Evolutionary conservation across 2,113 vertebrate genomes (phyloP), one percentile per base, ranked within the genome.

Genomic region (Athene noctua): DNA sequence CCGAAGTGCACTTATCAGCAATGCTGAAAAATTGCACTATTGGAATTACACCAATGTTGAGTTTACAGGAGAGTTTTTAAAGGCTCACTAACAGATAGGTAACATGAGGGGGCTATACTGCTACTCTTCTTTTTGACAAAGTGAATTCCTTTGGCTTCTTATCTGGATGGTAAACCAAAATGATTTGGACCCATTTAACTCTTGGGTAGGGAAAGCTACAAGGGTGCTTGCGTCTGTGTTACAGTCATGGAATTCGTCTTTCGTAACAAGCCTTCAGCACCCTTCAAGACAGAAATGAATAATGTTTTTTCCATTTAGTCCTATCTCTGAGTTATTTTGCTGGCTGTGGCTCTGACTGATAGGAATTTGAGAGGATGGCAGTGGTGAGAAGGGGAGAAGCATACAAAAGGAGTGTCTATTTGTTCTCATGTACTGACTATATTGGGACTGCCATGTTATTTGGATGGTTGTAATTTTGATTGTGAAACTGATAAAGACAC

Each of bases 161-260:
- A 10, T 34, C 27, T 68, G 17, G 12, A 27, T 79, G 40, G 62
- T 72, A 86, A 86, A 78, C 5, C 13, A 70, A 74, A 81, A 85
- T 0, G 1, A 7, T 73, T 85, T 73, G 52, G 62, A 40, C 1
- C 2, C 0, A 0, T 13, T 54, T 71, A 87, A 23, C 9, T 68
- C 61, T 52, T 85, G 49, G 13, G 13, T 5, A 1, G 34, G 13
- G 80, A 82, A 34, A 66, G 10, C 26, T 38, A 54, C 25, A 44
- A 54, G 44, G 12, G 34, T n/a, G 13, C 17, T 59, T 70, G 25
- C 1, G 1, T 9, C 23, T 80, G 14, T 34, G 40, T 49, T 80
- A 91, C 15, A 72, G 55, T 44, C 38, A 40, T 18, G 11, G 38
- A 20, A 80, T 92, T 83, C 2, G 0, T 62, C 67, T 59, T 83